Evolutionary conservation across 2,797 vertebrate species (phyloP), one percentile per base, ranked within the genome.

Genomic region (Malurus leucopterus): DNA sequence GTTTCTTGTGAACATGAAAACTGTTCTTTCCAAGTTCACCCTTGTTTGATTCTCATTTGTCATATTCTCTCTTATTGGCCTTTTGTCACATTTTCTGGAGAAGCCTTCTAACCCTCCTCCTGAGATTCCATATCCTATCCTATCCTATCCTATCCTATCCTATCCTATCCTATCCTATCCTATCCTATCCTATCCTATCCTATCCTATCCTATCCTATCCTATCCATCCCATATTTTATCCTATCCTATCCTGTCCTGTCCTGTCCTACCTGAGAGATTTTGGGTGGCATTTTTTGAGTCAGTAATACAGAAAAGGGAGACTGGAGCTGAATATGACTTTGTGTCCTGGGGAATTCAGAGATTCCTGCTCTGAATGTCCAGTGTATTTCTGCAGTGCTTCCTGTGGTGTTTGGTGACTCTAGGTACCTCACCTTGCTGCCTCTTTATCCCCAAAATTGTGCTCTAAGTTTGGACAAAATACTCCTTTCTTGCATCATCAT

Each of bases 351-450:
- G 30, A 36, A 36, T 36, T 36, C 36, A 36, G 36, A 36, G 36
- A 15, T 34, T 38, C 26, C 32, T 58, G 30, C 54, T 53, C 54
- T 47, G 22, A 73, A 34, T 59, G 19, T 59, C 19, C 29, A 15
- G 27, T 10, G 5, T 26, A 41, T 76, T 84, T 63, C 65, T 88
- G 36, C 46, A 49, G 3, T 29, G 43, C 20, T 61, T 82, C 64
- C 1, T 0, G 0, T 40, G 40, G 5, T 27, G 20, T 23, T 50
- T 29, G 46, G 15, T 50, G 30, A 15, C 53, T 63, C 88, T 26
- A 43, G 36, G 34, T 79, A 30, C 40, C 57, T 80, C 13, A 43
- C 1, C 15, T 74, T 88, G 15, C 38, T 64, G 21, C 20, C 13
- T 88, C 70, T 49, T 13, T 9, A 11, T 69, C 34, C 13, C 34